Conservation (phyloP, 2,888 invertebrate species). For the Incurvaria masculella region DNA sequence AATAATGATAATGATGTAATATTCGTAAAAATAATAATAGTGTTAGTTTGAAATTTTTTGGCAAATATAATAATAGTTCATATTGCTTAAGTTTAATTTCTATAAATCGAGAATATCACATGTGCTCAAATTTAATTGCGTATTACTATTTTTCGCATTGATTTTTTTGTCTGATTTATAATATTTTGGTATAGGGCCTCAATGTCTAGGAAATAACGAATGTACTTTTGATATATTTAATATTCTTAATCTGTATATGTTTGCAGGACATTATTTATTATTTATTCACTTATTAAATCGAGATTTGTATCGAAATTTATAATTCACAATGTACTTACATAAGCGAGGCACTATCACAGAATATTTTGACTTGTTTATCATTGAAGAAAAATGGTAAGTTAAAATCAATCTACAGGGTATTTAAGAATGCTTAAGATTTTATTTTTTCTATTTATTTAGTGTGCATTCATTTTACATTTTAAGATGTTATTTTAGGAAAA, state of each 20-base stretch:
- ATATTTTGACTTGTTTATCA: background rate
- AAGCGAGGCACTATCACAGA: background rate
- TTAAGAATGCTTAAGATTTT: slow-evolving; percentile 54
- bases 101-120: background rate
- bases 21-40: background rate
- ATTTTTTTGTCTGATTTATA: background rate
- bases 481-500: no score
- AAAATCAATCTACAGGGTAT: slow-evolving; percentile 56
- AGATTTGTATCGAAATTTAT: no score
- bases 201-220: no score
- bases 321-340: no score
- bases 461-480: slow-evolving; percentile 15
- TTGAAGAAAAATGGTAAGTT: slow-evolving; percentile 21
- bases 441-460: slow-evolving; percentile 49
- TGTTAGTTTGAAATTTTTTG: background rate
- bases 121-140: background rate
- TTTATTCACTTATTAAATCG: no score
- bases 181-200: background rate
- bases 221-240: no score
- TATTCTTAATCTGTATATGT: no score
- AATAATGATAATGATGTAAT: background rate
- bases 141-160: background rate
- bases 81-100: background rate
- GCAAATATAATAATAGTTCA: background rate
- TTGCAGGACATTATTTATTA: no score